Evolutionary conservation across 2,113 vertebrate species (phyloP), one percentile per base, ranked within the genome.

Genomic region (Sylvilagus bachmani): DNA sequence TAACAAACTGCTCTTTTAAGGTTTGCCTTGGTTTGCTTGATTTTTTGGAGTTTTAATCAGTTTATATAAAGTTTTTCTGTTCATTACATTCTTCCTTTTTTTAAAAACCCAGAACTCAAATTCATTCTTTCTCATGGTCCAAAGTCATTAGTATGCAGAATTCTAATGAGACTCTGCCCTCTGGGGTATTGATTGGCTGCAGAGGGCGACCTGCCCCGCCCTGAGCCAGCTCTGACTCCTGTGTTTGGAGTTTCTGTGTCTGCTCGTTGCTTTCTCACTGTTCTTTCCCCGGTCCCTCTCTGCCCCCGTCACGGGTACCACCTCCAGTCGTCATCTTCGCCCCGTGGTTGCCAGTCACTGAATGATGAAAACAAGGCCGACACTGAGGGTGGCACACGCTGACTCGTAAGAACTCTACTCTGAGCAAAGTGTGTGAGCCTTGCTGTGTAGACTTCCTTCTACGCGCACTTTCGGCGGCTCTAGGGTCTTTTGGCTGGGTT

Each of bases 1-100:
- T 44, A 49, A 77, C n/a, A 94, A 83, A 7, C 31, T 78, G 51
- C 69, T 94, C 87, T 93, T 95, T 84, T 21, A 92, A 92, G 71
- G 51, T 84, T 90, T 70, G n/a, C 33, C 9, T 73, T 71, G 11
- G 25, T 0, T 69, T 70, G 4, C 62, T 55, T 38, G 27, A 14
- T 74, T 55, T 66, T 66, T 86, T 36, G 82, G 85, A 93, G 49
- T 82, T 77, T 91, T 84, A 70, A 49, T 75, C 31, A 53, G 38
- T 67, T 74, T 80, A 31, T 84, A 36, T 55, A 33, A 89, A n/a
- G 10, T 33, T 90, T 94, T 93, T 58, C 73, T 82, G 11, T 38
- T 89, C 17, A 79, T 83, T 81, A 31, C 12, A 53, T 74, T 93
- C 69, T 66, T 61, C 21, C 22, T 36, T 78, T 61, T n/a, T 78